Percentiles rank a stretch among this genome's conserved stretches.
Conservation (phyloP, 1,140 invertebrate genomes). For the Lycorma delicatula region DNA sequence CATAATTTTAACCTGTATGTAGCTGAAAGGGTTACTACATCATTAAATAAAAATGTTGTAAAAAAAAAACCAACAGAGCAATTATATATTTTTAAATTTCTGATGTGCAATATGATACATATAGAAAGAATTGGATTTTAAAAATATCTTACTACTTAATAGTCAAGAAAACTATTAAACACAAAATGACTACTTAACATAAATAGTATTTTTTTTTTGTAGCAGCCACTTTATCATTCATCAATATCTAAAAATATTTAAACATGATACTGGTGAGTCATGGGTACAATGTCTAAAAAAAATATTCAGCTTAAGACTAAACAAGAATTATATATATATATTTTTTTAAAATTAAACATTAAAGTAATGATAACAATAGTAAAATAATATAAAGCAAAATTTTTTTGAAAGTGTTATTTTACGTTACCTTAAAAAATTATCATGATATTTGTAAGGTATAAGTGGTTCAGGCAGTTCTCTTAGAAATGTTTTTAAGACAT, state of each 20-base stretch:
- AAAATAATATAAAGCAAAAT: slow-evolving; percentile 2
- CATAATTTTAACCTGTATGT: no score
- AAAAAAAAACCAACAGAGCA: no score
- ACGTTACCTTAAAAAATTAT: slow-evolving; percentile 57
- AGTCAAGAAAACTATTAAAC: no score
- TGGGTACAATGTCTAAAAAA: not conserved
- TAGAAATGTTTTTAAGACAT: slow-evolving; percentile 73
- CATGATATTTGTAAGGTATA: slow-evolving; percentile 59
- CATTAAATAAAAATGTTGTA: no score
- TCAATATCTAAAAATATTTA: not conserved
- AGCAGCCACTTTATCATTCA: not conserved
- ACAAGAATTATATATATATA: not conserved
- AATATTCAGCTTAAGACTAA: not conserved
- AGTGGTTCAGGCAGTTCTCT: slow-evolving; percentile 72
- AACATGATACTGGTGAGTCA: not conserved
- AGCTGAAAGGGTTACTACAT: no score
- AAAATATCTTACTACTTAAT: no score
- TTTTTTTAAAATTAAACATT: not conserved
- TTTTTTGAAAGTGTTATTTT: not conserved
- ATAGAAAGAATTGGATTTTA: no score
- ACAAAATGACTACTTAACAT: no score
- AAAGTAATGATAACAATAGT: slow-evolving; percentile 1
- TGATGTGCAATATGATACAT: no score
- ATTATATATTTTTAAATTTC: no score
- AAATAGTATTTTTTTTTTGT: no score